A percentile compares a stretch with the other conserved stretches of the same genome.
phyloP scores from a whole-genome alignment of 2,113 vertebrate genomes.

The Ceratotherium simum region DNA sequence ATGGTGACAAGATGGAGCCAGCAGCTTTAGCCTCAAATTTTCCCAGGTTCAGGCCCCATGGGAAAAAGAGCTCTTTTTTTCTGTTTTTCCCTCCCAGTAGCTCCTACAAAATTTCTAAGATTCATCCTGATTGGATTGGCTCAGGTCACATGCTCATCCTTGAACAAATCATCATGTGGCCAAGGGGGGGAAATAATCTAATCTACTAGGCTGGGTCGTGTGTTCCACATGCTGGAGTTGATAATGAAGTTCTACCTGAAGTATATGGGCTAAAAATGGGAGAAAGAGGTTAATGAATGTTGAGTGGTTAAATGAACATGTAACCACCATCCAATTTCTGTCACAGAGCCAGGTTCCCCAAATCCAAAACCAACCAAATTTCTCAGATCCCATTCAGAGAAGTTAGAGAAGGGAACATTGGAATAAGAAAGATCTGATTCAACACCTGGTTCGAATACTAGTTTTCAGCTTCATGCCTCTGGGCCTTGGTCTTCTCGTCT shows the following conservation, averaged over 20 bases:
- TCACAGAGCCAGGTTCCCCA: background rate
- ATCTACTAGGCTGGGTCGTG: background rate
- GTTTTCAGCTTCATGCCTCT: background rate
- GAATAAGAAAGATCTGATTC: background rate
- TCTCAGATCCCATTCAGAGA: background rate
- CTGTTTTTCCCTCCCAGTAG: background rate
- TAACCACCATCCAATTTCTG: background rate
- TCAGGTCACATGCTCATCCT: background rate
- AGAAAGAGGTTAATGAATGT: background rate
- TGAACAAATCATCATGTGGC: background rate
- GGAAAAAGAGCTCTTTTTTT: background rate
- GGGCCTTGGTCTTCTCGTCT: slow-evolving; percentile 21
- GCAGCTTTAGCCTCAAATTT: background rate
- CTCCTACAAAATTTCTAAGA: background rate
- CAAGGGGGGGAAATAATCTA: background rate
- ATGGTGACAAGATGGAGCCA: background rate
- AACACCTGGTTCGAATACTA: background rate
- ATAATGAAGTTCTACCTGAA: background rate
- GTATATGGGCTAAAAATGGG: background rate
- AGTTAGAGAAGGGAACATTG: background rate
- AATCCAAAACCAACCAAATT: background rate
- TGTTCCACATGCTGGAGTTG: background rate
- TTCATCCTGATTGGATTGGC: background rate
- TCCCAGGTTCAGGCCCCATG: background rate
- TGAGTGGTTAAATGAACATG: background rate